phyloP scores from a whole-genome alignment of 2,888 invertebrate species.

The Drosophila paramelanica region DNA sequence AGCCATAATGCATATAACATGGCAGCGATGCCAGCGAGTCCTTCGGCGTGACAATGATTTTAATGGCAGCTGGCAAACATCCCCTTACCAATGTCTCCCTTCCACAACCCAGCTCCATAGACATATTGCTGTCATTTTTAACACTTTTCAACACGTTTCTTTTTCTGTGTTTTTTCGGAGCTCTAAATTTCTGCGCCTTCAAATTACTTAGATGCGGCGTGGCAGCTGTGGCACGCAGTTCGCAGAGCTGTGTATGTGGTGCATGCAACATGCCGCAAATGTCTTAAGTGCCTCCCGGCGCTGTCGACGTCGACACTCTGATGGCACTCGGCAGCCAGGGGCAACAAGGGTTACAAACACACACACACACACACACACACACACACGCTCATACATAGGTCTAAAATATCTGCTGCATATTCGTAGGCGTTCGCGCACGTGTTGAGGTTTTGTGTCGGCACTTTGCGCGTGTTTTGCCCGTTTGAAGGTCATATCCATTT shows the following conservation, averaged over 20 bases:
- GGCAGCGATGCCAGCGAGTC: conserved; percentile 19
- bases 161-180: conserved; percentile 1
- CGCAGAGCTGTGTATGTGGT: conserved; percentile 17
- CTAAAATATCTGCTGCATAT: conserved; percentile 47
- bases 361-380: conserved; percentile 16
- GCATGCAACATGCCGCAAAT: conserved; percentile 70
- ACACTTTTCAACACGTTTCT: conserved; percentile 55
- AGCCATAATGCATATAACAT: conserved; percentile 62
- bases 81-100: too few relatives aligned
- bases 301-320: conserved; percentile 61
- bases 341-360: conserved; percentile 46
- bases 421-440: conserved; percentile 55
- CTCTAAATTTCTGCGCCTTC: conserved; percentile 47
- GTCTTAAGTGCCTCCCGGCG: conserved; percentile 70
- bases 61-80: conserved; percentile 60
- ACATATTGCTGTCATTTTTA: conserved; percentile 64
- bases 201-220: conserved; percentile 61
- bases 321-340: conserved; percentile 66
- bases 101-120: conserved; percentile 45
- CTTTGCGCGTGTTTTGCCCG: conserved; percentile 55
- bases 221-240: background rate
- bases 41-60: conserved; percentile 68
- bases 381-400: conserved; percentile 1
- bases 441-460: conserved; percentile 60
- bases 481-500: conserved; percentile 67